Conservation (phyloP, 2,888 invertebrate genomes). For the Pachliopta kotzebuea region DNA sequence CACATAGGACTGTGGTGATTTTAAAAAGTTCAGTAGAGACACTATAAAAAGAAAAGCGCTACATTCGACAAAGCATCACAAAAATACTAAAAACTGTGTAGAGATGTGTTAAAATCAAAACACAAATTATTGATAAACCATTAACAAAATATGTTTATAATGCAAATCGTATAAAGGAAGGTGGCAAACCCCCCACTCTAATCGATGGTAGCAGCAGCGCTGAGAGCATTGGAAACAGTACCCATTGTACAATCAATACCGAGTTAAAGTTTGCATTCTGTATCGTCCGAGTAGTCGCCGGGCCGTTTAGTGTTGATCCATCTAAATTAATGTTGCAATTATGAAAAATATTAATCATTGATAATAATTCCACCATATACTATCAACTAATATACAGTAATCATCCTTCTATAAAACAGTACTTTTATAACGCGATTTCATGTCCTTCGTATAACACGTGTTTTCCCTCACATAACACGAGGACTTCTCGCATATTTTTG, state of each 20-base stretch:
- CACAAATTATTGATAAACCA: slow-evolving; percentile 67
- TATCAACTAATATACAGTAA: no score
- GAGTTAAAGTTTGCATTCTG: slow-evolving; percentile 46
- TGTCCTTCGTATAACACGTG: no score
- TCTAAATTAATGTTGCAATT: slow-evolving; percentile 48
- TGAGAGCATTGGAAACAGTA: slow-evolving; percentile 31
- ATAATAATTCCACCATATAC: no score
- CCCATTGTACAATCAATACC: slow-evolving; percentile 45
- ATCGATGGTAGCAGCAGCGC: slow-evolving; percentile 34
- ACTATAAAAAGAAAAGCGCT: slow-evolving; percentile 43
- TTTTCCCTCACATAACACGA: no score
- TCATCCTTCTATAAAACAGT: no score
- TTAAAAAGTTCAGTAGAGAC: slow-evolving; percentile 27
- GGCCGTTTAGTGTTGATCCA: slow-evolving; percentile 72
- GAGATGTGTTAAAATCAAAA: slow-evolving; percentile 64
- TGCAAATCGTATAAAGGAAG: slow-evolving; percentile 57
- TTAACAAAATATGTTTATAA: slow-evolving; percentile 74
- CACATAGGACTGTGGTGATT: slow-evolving; percentile 26
- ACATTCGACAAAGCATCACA: slow-evolving; percentile 63
- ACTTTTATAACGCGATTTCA: no score
- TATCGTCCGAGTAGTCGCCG: slow-evolving; percentile 39
- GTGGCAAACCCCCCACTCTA: slow-evolving; percentile 26
- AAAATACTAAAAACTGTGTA: slow-evolving; percentile 68
- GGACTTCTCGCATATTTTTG: no score
- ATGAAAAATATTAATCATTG: no score